phyloP scores from a whole-genome alignment of 2,113 vertebrate species.

The Polyodon spathula region DNA sequence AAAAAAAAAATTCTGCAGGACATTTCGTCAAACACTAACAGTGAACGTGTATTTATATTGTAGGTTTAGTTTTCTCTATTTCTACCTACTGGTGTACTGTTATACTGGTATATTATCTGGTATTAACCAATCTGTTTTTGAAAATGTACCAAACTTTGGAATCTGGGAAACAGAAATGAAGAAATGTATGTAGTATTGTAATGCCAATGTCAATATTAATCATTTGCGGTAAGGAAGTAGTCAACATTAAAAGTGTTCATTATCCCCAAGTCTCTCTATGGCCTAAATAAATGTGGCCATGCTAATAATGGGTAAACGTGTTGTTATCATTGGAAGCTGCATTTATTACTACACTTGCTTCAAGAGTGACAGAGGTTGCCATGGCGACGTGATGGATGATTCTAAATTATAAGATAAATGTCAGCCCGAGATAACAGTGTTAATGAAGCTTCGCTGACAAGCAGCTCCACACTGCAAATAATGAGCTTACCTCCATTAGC shows the following conservation, averaged over 20 bases:
- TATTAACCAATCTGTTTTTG: too few relatives aligned
- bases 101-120: too few relatives aligned
- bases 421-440: slow-evolving; percentile 70
- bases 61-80: too few relatives aligned
- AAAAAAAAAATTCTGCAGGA: too few relatives aligned
- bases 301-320: slow-evolving; percentile 45
- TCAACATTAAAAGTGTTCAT: slow-evolving; percentile 21
- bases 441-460: slow-evolving; percentile 90
- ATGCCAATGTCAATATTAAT: neutral
- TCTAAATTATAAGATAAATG: slow-evolving; percentile 91
- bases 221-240: slow-evolving; percentile 18
- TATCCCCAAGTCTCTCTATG: slow-evolving; percentile 31
- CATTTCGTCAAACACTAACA: too few relatives aligned
- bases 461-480: slow-evolving; percentile 73
- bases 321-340: slow-evolving; percentile 60
- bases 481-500: slow-evolving; percentile 71
- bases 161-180: too few relatives aligned
- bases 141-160: too few relatives aligned
- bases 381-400: slow-evolving; percentile 70
- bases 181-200: neutral
- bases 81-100: too few relatives aligned
- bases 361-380: slow-evolving; percentile 73
- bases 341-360: slow-evolving; percentile 76
- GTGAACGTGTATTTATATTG: too few relatives aligned
- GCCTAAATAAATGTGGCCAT: slow-evolving; percentile 45